A percentile compares a stretch with the other conserved stretches of the same genome.
Evolutionary conservation across 2,797 vertebrate genomes (phyloP).

Genomic region (Pangasius krempfi): DNA sequence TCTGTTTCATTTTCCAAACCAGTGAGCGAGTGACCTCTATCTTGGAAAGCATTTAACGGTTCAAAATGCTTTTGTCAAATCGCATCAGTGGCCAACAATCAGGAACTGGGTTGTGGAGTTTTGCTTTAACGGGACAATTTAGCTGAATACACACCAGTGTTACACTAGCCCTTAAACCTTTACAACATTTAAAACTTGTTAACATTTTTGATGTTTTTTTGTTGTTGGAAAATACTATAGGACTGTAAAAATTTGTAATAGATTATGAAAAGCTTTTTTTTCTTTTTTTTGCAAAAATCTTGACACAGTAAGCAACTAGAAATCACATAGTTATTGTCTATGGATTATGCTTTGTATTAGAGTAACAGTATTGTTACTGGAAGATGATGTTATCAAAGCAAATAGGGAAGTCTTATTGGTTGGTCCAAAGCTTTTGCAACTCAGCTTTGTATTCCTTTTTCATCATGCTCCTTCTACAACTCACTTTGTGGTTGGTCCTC

Average conservation of each 20-base stretch:
- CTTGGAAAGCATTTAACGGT: slow-evolving; percentile 29
- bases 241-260: not conserved
- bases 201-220: not conserved
- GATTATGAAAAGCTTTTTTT: not conserved
- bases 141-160: not conserved
- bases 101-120: not conserved
- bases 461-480: not conserved
- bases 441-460: not conserved
- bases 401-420: not conserved
- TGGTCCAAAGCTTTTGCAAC: not conserved
- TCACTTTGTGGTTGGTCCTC: not conserved
- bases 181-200: not conserved
- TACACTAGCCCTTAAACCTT: not conserved
- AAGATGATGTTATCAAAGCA: not conserved
- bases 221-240: not conserved
- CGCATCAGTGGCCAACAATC: slow-evolving; percentile 35
- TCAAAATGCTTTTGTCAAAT: slow-evolving; percentile 27
- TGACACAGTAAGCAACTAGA: not conserved
- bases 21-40: slow-evolving; percentile 42
- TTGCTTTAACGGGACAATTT: not conserved
- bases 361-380: not conserved
- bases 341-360: not conserved
- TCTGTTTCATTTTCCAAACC: slow-evolving; percentile 31
- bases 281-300: not conserved
- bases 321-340: not conserved